A percentile compares a stretch with the other conserved stretches of the same genome.
These are phyloP conservation scores for Pseudococcus jackbeardsleyi DNA, from an alignment of 2,888 invertebrate species.

Conservation along the genomic window DNA sequence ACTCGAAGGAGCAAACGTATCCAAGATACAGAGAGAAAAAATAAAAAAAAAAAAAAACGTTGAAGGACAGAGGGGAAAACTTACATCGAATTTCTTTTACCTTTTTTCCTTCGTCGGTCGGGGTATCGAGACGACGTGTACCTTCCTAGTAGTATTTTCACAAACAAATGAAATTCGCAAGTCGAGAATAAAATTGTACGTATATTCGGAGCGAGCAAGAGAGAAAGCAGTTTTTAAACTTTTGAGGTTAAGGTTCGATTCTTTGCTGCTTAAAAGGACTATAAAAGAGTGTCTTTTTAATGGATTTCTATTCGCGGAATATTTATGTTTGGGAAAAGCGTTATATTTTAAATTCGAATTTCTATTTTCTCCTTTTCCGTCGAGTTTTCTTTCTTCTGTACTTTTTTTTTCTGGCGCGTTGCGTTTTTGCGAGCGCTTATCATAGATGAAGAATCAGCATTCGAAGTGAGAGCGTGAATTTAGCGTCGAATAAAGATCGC, in stretches of 20 bases:
- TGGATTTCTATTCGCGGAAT: conserved; percentile 61
- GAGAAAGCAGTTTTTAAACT: conserved; percentile 54
- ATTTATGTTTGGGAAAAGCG: conserved; percentile 59
- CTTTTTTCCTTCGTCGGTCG: conserved; percentile 3
- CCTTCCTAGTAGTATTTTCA: conserved; percentile 36
- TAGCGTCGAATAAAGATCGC: conserved; percentile 20
- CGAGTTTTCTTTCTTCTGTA: conserved; percentile 28
- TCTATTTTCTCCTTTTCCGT: conserved; percentile 50
- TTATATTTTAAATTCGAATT: conserved; percentile 61
- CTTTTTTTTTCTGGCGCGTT: conserved; percentile 30
- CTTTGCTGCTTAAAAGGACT: conserved; percentile 41
- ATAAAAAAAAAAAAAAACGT: background rate
- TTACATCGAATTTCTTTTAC: conserved; percentile 54
- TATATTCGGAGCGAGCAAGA: background rate
- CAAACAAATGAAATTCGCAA: conserved; percentile 59
- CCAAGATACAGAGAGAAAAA: background rate
- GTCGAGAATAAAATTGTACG: conserved; percentile 53
- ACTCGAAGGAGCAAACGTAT: too few species aligned
- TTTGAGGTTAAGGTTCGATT: conserved; percentile 60
- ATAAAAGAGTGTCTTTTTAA: conserved; percentile 61
- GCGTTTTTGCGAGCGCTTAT: conserved; percentile 34
- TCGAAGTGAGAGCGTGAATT: conserved; percentile 49
- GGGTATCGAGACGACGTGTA: conserved; percentile 47
- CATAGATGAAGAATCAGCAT: conserved; percentile 53
- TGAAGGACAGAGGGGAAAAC: background rate